Conservation (phyloP, 2,113 vertebrate genomes). For the Picathartes gymnocephalus region DNA sequence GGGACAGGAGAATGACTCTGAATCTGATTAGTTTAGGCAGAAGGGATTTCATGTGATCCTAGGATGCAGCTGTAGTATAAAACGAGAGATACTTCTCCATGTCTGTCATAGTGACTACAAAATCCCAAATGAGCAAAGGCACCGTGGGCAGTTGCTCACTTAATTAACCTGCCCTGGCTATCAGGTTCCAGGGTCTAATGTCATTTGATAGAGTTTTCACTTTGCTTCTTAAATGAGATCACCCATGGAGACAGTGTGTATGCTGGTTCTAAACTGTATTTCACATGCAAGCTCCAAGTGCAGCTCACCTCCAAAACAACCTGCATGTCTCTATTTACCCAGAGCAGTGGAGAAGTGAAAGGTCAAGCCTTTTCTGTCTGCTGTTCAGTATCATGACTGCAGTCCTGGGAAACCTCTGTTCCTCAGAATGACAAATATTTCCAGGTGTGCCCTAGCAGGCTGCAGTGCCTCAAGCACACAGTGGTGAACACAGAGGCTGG, state of each 20-base stretch:
- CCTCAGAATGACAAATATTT: background rate
- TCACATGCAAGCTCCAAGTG: accelerated
- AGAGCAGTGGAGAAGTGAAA: background rate
- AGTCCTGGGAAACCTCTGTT: background rate
- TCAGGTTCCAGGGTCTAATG: background rate
- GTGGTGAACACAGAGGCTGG: background rate
- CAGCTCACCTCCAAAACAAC: background rate
- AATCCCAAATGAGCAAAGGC: background rate
- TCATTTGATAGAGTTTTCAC: slow-evolving; percentile 30
- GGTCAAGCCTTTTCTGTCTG: background rate
- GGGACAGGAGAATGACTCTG: slow-evolving; percentile 5
- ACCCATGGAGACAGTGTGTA: background rate
- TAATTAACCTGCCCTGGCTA: slow-evolving; percentile 39
- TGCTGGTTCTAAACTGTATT: background rate
- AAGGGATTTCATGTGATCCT: slow-evolving; percentile 28
- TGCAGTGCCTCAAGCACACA: accelerated
- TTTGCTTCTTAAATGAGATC: background rate
- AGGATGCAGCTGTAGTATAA: background rate
- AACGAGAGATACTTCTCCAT: slow-evolving; percentile 1
- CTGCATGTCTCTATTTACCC: accelerated
- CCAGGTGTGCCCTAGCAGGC: background rate
- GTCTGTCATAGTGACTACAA: background rate
- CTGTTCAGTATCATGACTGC: background rate
- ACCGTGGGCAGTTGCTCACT: slow-evolving; percentile 6
- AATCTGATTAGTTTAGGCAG: slow-evolving; percentile 30